Evolutionary conservation across 1,140 invertebrate species (phyloP).

Genomic region (Philaenus spumarius): DNA sequence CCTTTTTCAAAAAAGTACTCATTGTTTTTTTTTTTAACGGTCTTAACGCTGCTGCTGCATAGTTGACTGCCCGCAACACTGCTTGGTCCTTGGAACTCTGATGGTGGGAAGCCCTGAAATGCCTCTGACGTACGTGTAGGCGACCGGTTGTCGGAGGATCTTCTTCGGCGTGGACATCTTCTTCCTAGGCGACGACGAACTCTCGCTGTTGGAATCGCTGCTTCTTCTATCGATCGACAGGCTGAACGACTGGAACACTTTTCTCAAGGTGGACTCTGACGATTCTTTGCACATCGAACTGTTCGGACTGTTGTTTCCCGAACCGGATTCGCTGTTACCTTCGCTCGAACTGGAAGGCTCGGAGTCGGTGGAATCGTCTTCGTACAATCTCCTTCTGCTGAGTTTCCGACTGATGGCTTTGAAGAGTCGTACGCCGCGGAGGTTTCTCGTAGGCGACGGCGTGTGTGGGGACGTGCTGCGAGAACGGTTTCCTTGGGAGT

Average conservation of each 20-base stretch:
- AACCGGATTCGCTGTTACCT: conserved; percentile 7
- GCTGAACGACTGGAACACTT: conserved; percentile 10
- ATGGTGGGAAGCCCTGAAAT: conserved; percentile 71
- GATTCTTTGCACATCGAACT: conserved; percentile 1
- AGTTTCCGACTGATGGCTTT: conserved; percentile 19
- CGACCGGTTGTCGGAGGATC: conserved; percentile 63
- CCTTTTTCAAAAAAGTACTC: too few relatives aligned
- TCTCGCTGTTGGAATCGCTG: conserved; percentile 18
- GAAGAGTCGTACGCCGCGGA: conserved; percentile 24
- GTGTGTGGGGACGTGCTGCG: conserved; percentile 1
- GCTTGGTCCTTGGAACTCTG: conserved; percentile 51
- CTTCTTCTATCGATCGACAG: conserved; percentile 16
- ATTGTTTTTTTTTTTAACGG: too few relatives aligned
- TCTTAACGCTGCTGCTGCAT: too few relatives aligned
- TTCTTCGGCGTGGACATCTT: conserved; percentile 40
- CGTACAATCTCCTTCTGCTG: conserved; percentile 6
- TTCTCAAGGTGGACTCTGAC: not conserved
- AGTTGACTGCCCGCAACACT: conserved; percentile 16
- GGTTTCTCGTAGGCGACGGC: conserved; percentile 3
- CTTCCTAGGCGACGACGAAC: conserved; percentile 7
- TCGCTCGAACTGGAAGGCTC: conserved; percentile 21
- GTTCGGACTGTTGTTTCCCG: conserved; percentile 12
- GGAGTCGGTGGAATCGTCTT: conserved; percentile 23
- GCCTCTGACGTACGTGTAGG: conserved; percentile 70
- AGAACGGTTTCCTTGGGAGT: not conserved